These are phyloP conservation scores for Amazona guildingii DNA, from an alignment of 2,113 vertebrate genomes.

Conservation along the genomic window DNA sequence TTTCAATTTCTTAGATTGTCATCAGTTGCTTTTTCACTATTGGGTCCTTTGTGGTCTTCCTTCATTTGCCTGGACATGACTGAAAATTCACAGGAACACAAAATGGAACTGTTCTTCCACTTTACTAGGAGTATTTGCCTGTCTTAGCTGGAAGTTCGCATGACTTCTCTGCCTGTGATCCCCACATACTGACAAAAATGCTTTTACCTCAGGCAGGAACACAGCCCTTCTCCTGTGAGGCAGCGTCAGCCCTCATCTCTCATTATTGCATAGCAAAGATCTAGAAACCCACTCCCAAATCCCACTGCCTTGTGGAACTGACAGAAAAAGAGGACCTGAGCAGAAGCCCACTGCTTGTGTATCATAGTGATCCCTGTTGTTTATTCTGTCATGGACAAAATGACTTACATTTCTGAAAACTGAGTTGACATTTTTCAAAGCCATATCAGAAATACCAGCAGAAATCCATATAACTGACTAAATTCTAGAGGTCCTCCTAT, in stretches of 20 bases:
- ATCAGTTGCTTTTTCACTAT: background rate
- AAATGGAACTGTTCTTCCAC: background rate
- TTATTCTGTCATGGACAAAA: background rate
- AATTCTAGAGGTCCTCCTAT: background rate
- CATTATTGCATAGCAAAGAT: background rate
- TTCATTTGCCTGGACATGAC: background rate
- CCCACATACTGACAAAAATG: background rate
- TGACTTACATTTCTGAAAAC: background rate
- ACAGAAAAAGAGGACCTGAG: background rate
- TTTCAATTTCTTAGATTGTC: slow-evolving; percentile 33
- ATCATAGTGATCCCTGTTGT: background rate
- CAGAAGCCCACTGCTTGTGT: background rate
- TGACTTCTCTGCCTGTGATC: background rate
- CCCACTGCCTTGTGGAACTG: background rate
- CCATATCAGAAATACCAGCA: background rate
- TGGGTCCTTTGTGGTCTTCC: background rate
- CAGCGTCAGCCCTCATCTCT: background rate
- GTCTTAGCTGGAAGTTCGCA: background rate
- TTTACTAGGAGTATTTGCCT: background rate
- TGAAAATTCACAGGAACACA: slow-evolving; percentile 1
- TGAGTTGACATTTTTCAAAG: background rate
- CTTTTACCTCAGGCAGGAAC: background rate
- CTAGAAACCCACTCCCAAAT: background rate
- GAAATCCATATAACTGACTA: background rate
- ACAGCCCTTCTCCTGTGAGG: background rate